phyloP scores from a whole-genome alignment of 2,888 invertebrate genomes.

The Pemphredon lugubris region DNA sequence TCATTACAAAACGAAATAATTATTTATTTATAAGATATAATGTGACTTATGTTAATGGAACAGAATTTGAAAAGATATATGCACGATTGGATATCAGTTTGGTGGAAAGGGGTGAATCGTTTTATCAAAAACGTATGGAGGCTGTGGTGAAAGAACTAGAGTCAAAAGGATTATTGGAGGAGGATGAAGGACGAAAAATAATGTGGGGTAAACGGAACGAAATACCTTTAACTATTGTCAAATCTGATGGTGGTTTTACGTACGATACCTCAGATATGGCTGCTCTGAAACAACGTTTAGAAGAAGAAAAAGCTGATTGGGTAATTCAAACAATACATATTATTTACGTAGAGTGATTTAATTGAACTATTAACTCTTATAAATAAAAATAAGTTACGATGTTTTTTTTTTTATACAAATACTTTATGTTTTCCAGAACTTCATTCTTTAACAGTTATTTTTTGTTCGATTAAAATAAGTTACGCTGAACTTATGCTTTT shows the following conservation, averaged over 20 bases:
- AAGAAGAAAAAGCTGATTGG: constrained; percentile 94
- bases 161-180: constrained; percentile 86
- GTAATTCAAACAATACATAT: constrained; percentile 79
- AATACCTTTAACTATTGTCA: constrained; percentile 96
- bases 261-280: constrained; percentile 99
- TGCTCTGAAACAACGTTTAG: constrained; percentile 90
- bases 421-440: too few relatives aligned
- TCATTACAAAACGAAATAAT: not conserved
- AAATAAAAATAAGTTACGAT: too few relatives aligned
- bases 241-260: constrained; percentile 98
- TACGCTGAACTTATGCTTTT: constrained; percentile 83
- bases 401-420: too few relatives aligned
- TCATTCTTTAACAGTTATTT: not conserved
- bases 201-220: constrained; percentile 89
- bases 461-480: not conserved
- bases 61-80: constrained; percentile 95
- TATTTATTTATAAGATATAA: not conserved
- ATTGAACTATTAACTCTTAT: too few relatives aligned
- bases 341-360: too few relatives aligned
- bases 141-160: constrained; percentile 88
- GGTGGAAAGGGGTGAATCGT: constrained; percentile 96
- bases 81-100: constrained; percentile 90
- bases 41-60: too few relatives aligned
- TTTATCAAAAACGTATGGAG: constrained; percentile 96
- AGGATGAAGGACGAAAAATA: constrained; percentile 91